Evolutionary conservation across 2,113 vertebrate genomes (phyloP).

Genomic region (Chamaetylas fuelleborni): DNA sequence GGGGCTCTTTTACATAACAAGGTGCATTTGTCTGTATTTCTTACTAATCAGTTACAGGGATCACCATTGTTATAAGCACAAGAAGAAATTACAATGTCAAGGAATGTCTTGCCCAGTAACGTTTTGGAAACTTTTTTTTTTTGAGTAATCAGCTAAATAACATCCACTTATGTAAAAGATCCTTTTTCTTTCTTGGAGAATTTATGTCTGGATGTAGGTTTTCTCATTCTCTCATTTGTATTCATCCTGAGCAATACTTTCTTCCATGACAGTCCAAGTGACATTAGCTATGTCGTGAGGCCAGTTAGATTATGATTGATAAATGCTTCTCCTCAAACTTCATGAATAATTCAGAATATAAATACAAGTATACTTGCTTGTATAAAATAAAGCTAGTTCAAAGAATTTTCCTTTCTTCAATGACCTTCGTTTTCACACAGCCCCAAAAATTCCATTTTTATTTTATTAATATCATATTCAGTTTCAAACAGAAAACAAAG

Average conservation of each 20-base stretch:
- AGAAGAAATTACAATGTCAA: neutral
- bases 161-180: neutral
- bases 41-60: neutral
- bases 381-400: neutral
- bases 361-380: neutral
- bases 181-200: neutral
- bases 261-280: neutral
- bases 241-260: neutral
- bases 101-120: neutral
- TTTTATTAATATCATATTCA: neutral
- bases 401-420: neutral
- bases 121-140: neutral
- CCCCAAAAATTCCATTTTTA: neutral
- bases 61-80: neutral
- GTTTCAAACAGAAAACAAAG: constrained; percentile 11
- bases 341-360: neutral
- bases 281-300: neutral
- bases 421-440: neutral
- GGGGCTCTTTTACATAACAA: neutral
- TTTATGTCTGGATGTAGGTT: neutral
- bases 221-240: neutral
- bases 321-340: neutral
- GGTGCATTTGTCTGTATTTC: constrained; percentile 5
- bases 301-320: neutral
- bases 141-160: neutral